phyloP scores from a whole-genome alignment of 2,113 vertebrate species.

The Myiagra hebetior region DNA sequence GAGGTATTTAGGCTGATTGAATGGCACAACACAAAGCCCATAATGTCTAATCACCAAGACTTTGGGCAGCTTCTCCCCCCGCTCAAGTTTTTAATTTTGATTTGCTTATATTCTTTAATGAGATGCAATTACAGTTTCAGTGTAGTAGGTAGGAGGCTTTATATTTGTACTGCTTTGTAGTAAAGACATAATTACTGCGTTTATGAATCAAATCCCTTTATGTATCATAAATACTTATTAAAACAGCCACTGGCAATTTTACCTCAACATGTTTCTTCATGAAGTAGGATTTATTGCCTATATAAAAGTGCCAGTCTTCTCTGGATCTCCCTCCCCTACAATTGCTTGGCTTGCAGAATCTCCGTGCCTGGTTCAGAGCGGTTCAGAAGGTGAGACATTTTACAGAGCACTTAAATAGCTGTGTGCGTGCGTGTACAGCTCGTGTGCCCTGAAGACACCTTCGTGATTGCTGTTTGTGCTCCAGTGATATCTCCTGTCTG shows the following conservation, averaged over 20 bases:
- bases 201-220: constrained; percentile 67
- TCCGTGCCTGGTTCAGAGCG: neutral
- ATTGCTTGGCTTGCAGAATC: constrained; percentile 57
- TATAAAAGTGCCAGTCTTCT: constrained; percentile 49
- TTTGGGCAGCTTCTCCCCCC: neutral
- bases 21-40: constrained; percentile 22
- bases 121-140: constrained; percentile 58
- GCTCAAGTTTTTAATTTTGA: constrained; percentile 55
- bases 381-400: constrained; percentile 43
- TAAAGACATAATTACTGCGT: constrained; percentile 54
- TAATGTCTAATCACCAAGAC: constrained; percentile 5
- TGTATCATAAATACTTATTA: constrained; percentile 70
- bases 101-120: constrained; percentile 64
- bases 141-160: constrained; percentile 62
- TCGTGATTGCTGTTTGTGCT: neutral
- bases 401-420: neutral
- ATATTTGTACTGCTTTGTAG: constrained; percentile 69
- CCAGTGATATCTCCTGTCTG: neutral
- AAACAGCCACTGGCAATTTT: constrained; percentile 60
- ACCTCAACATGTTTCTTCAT: constrained; percentile 59
- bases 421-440: neutral
- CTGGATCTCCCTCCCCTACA: constrained; percentile 12
- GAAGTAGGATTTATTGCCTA: constrained; percentile 58
- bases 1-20: constrained; percentile 43
- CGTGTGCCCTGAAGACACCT: neutral